Conservation (phyloP, 2,113 vertebrate species). For the Larimichthys crocea region DNA sequence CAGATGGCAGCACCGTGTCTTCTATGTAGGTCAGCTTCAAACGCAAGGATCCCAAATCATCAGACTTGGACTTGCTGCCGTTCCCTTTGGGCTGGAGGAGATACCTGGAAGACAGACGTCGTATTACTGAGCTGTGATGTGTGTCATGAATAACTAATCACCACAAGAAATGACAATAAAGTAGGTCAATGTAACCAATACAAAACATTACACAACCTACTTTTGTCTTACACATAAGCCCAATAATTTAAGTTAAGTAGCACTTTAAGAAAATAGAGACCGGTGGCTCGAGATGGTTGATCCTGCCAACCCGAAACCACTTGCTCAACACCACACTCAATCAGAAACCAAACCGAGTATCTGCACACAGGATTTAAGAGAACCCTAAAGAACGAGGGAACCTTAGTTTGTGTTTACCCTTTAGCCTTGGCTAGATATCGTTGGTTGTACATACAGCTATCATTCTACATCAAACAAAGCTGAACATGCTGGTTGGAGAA, state of each 20-base stretch:
- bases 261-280: neutral
- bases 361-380: neutral
- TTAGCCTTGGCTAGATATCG: neutral
- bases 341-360: neutral
- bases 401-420: neutral
- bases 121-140: neutral
- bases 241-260: neutral
- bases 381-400: neutral
- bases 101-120: constrained; percentile 85
- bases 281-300: neutral
- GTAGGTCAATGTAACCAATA: neutral
- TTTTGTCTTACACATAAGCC: neutral
- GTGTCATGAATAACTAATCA: neutral
- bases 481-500: neutral
- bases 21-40: constrained; percentile 96
- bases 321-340: neutral
- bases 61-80: constrained; percentile 93
- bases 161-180: neutral
- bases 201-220: neutral
- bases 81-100: constrained; percentile 96
- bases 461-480: neutral
- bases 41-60: constrained; percentile 94
- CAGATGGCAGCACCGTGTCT: constrained; percentile 95
- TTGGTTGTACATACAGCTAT: neutral
- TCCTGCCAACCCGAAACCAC: neutral